A percentile compares a stretch with the other conserved stretches of the same genome.
Conservation (phyloP, 2,113 vertebrate genomes). For the Myiozetetes cayanensis region DNA sequence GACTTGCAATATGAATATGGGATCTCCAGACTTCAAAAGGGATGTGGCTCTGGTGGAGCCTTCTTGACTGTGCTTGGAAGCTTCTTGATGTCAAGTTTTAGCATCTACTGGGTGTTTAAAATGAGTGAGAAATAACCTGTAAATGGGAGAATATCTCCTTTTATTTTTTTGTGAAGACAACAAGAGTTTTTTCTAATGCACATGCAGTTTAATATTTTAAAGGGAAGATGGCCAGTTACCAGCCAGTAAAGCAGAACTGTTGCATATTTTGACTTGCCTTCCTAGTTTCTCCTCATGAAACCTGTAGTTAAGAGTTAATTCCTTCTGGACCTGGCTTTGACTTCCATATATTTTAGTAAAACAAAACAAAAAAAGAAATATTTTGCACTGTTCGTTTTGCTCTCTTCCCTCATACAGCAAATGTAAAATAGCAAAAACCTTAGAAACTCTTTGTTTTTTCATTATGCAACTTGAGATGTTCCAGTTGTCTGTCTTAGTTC, state of each 20-base stretch:
- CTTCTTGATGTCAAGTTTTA: slow-evolving; percentile 35
- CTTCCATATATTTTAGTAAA: slow-evolving; percentile 65
- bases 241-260: slow-evolving; percentile 48
- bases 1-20: slow-evolving; percentile 1
- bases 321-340: slow-evolving; percentile 42
- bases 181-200: slow-evolving; percentile 46
- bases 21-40: slow-evolving; percentile 6
- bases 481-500: slow-evolving; percentile 66
- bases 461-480: slow-evolving; percentile 63
- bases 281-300: slow-evolving; percentile 18
- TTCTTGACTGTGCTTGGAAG: slow-evolving; percentile 39
- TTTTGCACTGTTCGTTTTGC: slow-evolving; percentile 76
- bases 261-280: slow-evolving; percentile 35
- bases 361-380: slow-evolving; percentile 2
- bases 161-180: slow-evolving; percentile 27
- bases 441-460: slow-evolving; percentile 37
- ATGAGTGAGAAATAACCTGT: not conserved
- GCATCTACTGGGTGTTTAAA: not conserved
- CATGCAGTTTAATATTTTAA: slow-evolving; percentile 51
- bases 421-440: slow-evolving; percentile 51
- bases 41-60: slow-evolving; percentile 25
- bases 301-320: slow-evolving; percentile 12
- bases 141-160: not conserved
- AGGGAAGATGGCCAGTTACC: slow-evolving; percentile 42
- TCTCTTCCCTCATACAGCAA: slow-evolving; percentile 43